Percentiles rank a stretch among this genome's conserved stretches.
Conservation (phyloP, 2,888 invertebrate genomes). For the Eupithecia tripunctaria region DNA sequence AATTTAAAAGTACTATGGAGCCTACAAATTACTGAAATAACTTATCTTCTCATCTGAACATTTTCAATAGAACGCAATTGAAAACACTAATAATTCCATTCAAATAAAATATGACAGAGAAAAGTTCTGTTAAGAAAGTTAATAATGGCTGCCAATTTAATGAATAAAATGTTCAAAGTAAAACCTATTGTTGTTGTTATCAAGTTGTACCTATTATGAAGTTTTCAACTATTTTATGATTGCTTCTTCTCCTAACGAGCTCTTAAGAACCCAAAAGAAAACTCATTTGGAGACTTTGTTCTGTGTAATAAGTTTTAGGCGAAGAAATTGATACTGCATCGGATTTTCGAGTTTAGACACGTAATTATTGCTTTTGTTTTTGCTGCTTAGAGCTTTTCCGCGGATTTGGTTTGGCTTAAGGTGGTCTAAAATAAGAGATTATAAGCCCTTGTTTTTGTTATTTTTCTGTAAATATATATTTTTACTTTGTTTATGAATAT, state of each 20-base stretch:
- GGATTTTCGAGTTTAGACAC: conserved; percentile 13
- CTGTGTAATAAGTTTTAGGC: conserved; percentile 17
- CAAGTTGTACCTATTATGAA: conserved; percentile 25
- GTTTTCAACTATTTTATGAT: conserved; percentile 38
- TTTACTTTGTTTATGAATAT: too few species aligned
- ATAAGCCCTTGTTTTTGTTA: neutral
- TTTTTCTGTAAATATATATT: too few species aligned
- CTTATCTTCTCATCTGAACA: neutral
- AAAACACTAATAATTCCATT: neutral
- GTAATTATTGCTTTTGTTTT: conserved; percentile 16
- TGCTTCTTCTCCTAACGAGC: conserved; percentile 32
- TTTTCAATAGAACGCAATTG: neutral
- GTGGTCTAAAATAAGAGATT: neutral
- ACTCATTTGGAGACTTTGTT: conserved; percentile 39
- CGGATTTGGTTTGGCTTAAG: neutral
- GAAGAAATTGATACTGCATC: conserved; percentile 15
- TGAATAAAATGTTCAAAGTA: conserved; percentile 33
- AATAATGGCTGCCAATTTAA: conserved; percentile 28
- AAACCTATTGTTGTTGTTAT: conserved; percentile 29
- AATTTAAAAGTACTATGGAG: neutral
- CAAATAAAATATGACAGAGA: neutral
- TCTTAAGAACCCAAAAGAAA: conserved; percentile 32
- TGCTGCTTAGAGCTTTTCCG: conserved; percentile 2
- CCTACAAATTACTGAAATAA: neutral
- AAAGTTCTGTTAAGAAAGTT: conserved; percentile 5